phyloP scores from a whole-genome alignment of 2,888 invertebrate genomes.

The Rhopalosiphum nymphaeae region DNA sequence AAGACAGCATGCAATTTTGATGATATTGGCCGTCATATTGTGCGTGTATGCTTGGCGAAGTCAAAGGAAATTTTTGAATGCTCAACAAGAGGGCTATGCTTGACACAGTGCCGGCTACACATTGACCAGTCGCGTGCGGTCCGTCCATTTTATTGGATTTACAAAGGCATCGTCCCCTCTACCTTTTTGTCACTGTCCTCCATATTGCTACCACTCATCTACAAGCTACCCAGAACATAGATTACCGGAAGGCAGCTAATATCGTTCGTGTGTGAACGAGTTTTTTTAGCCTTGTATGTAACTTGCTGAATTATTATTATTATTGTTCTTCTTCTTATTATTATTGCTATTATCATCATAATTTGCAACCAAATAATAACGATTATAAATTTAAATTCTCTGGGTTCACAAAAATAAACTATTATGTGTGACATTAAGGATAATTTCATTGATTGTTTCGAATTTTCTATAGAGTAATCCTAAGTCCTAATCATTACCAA shows the following conservation, averaged over 20 bases:
- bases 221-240: neutral
- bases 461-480: neutral
- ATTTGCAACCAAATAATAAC: neutral
- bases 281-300: constrained; percentile 28
- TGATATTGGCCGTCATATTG: constrained; percentile 53
- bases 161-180: constrained; percentile 21
- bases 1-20: constrained; percentile 50
- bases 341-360: constrained; percentile 5
- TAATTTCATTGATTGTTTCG: neutral
- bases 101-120: constrained; percentile 25
- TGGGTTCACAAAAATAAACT: neutral
- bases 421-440: neutral
- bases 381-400: neutral
- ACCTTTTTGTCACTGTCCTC: neutral
- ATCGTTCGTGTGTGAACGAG: constrained; percentile 31
- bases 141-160: constrained; percentile 44
- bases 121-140: constrained; percentile 10
- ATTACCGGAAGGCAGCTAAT: constrained; percentile 43
- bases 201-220: neutral
- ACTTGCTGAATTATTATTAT: neutral
- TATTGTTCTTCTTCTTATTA: neutral
- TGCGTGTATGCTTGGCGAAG: constrained; percentile 23
- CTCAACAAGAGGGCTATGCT: constrained; percentile 43
- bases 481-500: constrained; percentile 2
- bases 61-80: constrained; percentile 4